phyloP scores from a whole-genome alignment of 2,113 vertebrate species.

The Hydrolagus affinis region DNA sequence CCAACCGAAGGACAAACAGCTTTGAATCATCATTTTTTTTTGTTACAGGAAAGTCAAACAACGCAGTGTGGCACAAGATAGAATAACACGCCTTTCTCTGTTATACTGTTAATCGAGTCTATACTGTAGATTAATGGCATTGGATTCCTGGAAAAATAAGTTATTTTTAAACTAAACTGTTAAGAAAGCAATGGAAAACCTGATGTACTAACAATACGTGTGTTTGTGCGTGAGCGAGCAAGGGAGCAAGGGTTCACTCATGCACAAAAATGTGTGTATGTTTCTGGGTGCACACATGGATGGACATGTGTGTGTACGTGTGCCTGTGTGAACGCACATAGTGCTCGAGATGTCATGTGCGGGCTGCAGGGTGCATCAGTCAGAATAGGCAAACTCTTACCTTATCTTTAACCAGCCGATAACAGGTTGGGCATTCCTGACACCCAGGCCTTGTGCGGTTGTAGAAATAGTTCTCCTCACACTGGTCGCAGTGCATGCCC shows the following conservation, averaged over 20 bases:
- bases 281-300: too few relatives aligned
- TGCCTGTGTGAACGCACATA: too few relatives aligned
- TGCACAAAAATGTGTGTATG: too few relatives aligned
- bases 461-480: slow-evolving; percentile 96
- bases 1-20: background rate
- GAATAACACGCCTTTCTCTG: background rate
- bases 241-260: too few relatives aligned
- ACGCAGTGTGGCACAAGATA: background rate
- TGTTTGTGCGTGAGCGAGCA: too few relatives aligned
- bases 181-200: too few relatives aligned
- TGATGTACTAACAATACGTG: too few relatives aligned
- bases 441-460: slow-evolving; percentile 84
- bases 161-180: background rate
- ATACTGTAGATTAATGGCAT: background rate
- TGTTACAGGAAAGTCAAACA: too few relatives aligned
- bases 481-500: slow-evolving; percentile 85
- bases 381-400: slow-evolving; percentile 43
- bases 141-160: background rate
- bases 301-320: too few relatives aligned
- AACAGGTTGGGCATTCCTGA: slow-evolving; percentile 90
- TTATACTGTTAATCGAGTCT: background rate
- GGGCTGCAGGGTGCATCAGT: too few relatives aligned
- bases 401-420: slow-evolving; percentile 87
- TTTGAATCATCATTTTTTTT: background rate
- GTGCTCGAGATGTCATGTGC: too few relatives aligned